A percentile compares a stretch with the other conserved stretches of the same genome.
These are phyloP conservation scores for Copidosoma floridanum DNA, from an alignment of 1,140 invertebrate genomes.

Conservation along the genomic window DNA sequence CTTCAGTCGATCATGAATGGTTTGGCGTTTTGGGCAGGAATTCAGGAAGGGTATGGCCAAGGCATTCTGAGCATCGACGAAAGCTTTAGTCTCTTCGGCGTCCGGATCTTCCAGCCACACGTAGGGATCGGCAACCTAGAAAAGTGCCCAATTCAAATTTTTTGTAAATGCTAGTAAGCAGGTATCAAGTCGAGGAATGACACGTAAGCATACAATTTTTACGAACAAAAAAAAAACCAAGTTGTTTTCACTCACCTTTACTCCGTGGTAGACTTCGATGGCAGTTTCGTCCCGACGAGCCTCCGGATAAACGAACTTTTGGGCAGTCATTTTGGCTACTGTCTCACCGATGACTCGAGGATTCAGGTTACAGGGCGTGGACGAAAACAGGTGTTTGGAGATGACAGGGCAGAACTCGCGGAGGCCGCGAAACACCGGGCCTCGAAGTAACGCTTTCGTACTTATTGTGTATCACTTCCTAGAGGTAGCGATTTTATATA, in stretches of 20 bases:
- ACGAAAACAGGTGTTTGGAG: too few relatives aligned
- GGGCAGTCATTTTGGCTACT: not conserved
- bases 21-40: conserved; percentile 69
- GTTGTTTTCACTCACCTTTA: conserved; percentile 70
- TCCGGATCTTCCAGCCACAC: conserved; percentile 97
- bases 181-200: too few relatives aligned
- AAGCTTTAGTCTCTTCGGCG: conserved; percentile 84
- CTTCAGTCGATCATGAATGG: conserved; percentile 76
- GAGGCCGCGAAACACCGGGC: not conserved
- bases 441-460: not conserved
- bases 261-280: conserved; percentile 80
- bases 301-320: conserved; percentile 67
- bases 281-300: conserved; percentile 74
- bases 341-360: not conserved
- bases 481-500: not conserved
- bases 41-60: conserved; percentile 85
- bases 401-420: too few relatives aligned
- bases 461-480: not conserved
- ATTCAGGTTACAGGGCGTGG: too few relatives aligned
- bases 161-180: too few relatives aligned
- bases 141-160: too few relatives aligned
- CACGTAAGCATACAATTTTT: too few relatives aligned
- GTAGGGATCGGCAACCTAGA: conserved; percentile 87
- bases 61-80: conserved; percentile 89
- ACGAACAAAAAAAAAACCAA: too few relatives aligned